Percentiles rank a stretch among this genome's conserved stretches.
These are phyloP conservation scores for Saccostrea echinata DNA, from an alignment of 1,140 invertebrate genomes.

Conservation along the genomic window DNA sequence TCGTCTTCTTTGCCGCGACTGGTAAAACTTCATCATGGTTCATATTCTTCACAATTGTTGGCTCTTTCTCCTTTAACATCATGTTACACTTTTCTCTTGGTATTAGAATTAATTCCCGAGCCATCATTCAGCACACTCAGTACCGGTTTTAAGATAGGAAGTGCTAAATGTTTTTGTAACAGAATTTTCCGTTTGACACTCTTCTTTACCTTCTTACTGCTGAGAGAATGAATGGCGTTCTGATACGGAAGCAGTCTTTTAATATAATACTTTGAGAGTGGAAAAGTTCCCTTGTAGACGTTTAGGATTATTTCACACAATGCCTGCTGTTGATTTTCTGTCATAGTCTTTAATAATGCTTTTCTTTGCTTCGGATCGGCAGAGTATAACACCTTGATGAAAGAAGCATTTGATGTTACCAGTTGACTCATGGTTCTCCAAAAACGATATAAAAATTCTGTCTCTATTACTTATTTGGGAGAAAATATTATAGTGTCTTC, in stretches of 20 bases:
- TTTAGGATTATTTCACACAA: slow-evolving; percentile 46
- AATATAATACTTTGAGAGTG: not conserved
- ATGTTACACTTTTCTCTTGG: slow-evolving; percentile 38
- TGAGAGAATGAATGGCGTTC: not conserved
- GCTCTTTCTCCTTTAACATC: not conserved
- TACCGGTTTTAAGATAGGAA: slow-evolving; percentile 9
- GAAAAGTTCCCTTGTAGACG: slow-evolving; percentile 38
- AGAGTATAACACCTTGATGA: slow-evolving; percentile 8
- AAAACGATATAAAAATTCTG: not conserved
- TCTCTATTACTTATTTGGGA: not conserved
- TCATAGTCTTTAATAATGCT: slow-evolving; percentile 22
- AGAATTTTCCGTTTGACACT: not conserved
- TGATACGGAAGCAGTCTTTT: slow-evolving; percentile 17
- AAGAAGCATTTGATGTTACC: slow-evolving; percentile 33
- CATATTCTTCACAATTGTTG: not conserved
- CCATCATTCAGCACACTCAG: slow-evolving; percentile 10
- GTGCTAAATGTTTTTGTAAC: not conserved
- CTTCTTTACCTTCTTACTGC: not conserved
- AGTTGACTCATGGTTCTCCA: slow-evolving; percentile 5
- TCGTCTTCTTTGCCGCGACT: too few species aligned
- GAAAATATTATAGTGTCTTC: not conserved
- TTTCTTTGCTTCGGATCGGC: slow-evolving; percentile 3
- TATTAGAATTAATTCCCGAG: slow-evolving; percentile 33
- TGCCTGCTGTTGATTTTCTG: slow-evolving; percentile 17
- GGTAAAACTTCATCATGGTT: too few species aligned